Evolutionary conservation across 2,797 vertebrate genomes (phyloP).

Genomic region (Gambelia wislizenii): DNA sequence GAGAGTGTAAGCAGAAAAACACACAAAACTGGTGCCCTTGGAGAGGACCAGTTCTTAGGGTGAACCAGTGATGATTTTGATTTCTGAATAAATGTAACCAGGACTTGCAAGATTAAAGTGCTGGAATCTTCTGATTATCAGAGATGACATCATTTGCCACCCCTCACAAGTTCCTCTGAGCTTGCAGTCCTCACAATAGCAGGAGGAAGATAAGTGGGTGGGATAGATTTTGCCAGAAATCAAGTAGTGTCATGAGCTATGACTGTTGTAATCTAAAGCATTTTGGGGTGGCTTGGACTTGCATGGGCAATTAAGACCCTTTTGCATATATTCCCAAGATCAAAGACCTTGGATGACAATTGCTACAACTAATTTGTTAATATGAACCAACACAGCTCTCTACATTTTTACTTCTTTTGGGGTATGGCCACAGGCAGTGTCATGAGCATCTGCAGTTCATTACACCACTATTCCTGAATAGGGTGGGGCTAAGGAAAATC

Average conservation of each 20-base stretch:
- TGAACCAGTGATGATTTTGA: neutral
- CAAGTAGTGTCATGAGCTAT: neutral
- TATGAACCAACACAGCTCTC: neutral
- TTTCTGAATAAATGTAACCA: neutral
- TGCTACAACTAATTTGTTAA: neutral
- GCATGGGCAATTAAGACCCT: neutral
- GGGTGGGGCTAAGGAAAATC: neutral
- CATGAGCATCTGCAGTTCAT: neutral
- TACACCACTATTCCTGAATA: neutral
- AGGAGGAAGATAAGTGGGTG: neutral
- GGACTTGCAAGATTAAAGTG: neutral
- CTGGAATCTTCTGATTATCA: neutral
- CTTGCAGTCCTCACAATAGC: neutral
- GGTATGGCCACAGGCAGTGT: neutral
- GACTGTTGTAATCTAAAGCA: neutral
- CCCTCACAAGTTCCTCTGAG: neutral
- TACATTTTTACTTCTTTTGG: neutral
- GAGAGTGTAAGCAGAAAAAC: neutral
- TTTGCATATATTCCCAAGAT: neutral
- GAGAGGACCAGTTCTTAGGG: neutral
- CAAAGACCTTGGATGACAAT: too few species aligned
- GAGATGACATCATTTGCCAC: neutral
- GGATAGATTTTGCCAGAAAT: neutral
- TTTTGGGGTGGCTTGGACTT: neutral
- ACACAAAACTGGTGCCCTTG: neutral